Evolutionary conservation across 1,140 invertebrate species (phyloP).

Genomic region (Aradophagus sp.): DNA sequence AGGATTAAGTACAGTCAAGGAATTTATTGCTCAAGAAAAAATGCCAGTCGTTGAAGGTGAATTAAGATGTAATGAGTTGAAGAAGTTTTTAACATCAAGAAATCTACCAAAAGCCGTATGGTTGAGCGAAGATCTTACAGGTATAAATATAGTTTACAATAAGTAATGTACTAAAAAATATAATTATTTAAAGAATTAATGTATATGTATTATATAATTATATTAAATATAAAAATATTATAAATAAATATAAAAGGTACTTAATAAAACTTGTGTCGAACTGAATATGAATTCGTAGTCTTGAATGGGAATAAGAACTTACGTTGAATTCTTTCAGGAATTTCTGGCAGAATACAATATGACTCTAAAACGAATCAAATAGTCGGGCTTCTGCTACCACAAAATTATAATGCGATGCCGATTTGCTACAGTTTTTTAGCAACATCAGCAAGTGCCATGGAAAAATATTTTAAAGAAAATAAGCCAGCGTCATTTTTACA

Average conservation of each 20-base stretch:
- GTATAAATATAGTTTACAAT: too few relatives aligned
- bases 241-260: too few relatives aligned
- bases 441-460: neutral
- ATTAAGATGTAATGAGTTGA: neutral
- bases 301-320: too few relatives aligned
- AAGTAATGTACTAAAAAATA: too few relatives aligned
- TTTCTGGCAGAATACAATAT: neutral
- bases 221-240: too few relatives aligned
- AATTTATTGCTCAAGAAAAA: neutral
- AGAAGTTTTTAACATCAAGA: neutral
- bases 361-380: neutral
- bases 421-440: neutral
- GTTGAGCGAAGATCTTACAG: neutral
- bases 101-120: neutral
- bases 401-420: neutral
- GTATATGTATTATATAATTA: too few relatives aligned
- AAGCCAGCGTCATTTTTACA: neutral
- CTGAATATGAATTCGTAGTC: too few relatives aligned
- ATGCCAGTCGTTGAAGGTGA: neutral
- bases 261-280: too few relatives aligned
- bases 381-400: neutral
- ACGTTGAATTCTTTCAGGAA: too few relatives aligned
- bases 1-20: neutral
- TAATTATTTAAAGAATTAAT: too few relatives aligned
- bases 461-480: neutral